A percentile compares a stretch with the other conserved stretches of the same genome.
Conservation (phyloP, 2,797 vertebrate genomes). For the Eutrigla gurnardus region DNA sequence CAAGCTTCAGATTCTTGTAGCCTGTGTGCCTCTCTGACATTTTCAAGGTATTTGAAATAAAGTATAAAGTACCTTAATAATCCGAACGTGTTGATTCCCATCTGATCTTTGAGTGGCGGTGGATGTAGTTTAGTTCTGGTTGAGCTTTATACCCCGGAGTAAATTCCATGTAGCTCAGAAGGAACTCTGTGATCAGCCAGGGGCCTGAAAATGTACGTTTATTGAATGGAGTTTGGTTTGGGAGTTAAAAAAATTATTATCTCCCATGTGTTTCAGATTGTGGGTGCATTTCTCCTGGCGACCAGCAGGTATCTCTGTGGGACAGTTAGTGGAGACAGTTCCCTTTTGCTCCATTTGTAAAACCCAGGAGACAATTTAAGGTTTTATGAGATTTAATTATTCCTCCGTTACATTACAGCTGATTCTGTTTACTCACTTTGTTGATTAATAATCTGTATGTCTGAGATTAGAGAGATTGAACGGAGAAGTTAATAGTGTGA, state of each 20-base stretch:
- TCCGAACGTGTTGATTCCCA: background rate
- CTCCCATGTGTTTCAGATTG: background rate
- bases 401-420: background rate
- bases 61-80: constrained; percentile 42
- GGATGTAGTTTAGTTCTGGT: too few species aligned
- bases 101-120: background rate
- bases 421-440: too few species aligned
- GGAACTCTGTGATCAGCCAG: too few species aligned
- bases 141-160: too few species aligned
- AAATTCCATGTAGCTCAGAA: too few species aligned
- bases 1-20: constrained; percentile 58
- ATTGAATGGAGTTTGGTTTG: too few species aligned
- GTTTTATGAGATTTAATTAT: background rate
- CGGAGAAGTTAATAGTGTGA: too few species aligned
- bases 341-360: too few species aligned
- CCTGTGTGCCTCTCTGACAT: constrained; percentile 66
- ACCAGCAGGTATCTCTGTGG: constrained; percentile 59
- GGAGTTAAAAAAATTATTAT: background rate
- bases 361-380: too few species aligned
- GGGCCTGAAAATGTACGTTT: too few species aligned
- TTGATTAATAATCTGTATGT: background rate
- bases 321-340: background rate
- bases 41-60: constrained; percentile 70
- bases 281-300: constrained; percentile 22
- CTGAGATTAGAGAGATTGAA: too few species aligned